Base-by-base conservation (phyloP, 2,888 invertebrate genomes). In the Drosophila tanythrix region DNA sequence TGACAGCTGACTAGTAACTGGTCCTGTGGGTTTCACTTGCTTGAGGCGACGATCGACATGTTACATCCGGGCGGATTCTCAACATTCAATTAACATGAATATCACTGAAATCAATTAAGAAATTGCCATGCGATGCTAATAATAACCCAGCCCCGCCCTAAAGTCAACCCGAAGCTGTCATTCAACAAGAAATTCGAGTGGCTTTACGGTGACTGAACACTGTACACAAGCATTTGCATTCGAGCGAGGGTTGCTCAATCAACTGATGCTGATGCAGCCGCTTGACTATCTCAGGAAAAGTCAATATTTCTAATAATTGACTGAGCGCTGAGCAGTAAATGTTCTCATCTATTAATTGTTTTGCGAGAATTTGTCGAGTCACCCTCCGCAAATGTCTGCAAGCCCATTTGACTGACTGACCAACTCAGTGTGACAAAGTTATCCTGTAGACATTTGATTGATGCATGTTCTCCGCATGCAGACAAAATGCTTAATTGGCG, bases 401-500 rank as follows among this genome's bases (percentile, higher is more conserved):
- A 64, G 66, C 51, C 52, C 33, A 67, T 31, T 64, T 79, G 79
- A 63, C 62, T 57, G 70, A 74, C 64, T 70, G 68, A 69, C 64
- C 70, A 58, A 71, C 75, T 57, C 64, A 64, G 66, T 68, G 70
- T 27, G 27, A 62, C 76, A 59, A 77, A 79, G 80, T 80, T 86
- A 72, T 84, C 86, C 87, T 84, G 77, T 51, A 71, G 76, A 73
- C 84, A 77, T 88, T 81, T 88, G 87, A 88, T 88, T 88, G 87
- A 88, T 88, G 87, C 89, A 82, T 88, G 87, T 88, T 77, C 74
- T 53, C 52, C 53, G 72, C 70, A 65, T 70, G 74, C 87, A 76
- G 89, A 88, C 87, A 88, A 88, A 87, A 76, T 87, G 87, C 79
- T 88, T 88, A 88, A 88, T 88, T 88, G 87, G 87, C 82, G 81